Evolutionary conservation across 2,113 vertebrate genomes (phyloP).

Genomic region (Lagopus muta): DNA sequence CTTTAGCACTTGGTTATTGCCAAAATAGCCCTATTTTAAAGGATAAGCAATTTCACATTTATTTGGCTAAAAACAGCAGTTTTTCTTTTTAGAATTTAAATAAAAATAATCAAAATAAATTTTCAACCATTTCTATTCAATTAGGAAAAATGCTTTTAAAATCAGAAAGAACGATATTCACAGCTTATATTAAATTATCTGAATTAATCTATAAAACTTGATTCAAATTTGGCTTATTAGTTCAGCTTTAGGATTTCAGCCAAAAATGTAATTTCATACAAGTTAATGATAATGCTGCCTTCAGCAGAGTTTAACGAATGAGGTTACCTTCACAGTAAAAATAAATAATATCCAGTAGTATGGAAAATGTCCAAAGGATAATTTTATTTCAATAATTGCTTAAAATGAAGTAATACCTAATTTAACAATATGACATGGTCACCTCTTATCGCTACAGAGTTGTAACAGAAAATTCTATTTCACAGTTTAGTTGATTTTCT

Average conservation of each 20-base stretch:
- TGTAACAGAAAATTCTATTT: neutral
- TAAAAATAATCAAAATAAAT: neutral
- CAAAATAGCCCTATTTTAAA: neutral
- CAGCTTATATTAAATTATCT: neutral
- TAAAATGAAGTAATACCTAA: neutral
- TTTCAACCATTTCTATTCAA: neutral
- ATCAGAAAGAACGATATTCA: neutral
- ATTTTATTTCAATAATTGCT: neutral
- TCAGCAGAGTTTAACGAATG: neutral
- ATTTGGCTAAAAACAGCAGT: neutral
- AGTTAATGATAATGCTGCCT: neutral
- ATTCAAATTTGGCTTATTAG: neutral
- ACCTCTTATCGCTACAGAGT: neutral
- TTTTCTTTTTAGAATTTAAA: neutral
- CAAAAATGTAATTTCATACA: neutral
- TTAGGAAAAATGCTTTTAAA: neutral
- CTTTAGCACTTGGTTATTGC: neutral
- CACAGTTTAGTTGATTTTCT: neutral
- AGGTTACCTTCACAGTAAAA: neutral
- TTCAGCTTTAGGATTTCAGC: neutral
- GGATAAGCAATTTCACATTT: neutral
- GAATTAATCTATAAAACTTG: neutral
- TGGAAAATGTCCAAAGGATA: neutral
- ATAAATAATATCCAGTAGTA: neutral
- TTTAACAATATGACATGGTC: neutral